Conservation (phyloP, 2,888 invertebrate genomes). For the Euplexia lucipara region DNA sequence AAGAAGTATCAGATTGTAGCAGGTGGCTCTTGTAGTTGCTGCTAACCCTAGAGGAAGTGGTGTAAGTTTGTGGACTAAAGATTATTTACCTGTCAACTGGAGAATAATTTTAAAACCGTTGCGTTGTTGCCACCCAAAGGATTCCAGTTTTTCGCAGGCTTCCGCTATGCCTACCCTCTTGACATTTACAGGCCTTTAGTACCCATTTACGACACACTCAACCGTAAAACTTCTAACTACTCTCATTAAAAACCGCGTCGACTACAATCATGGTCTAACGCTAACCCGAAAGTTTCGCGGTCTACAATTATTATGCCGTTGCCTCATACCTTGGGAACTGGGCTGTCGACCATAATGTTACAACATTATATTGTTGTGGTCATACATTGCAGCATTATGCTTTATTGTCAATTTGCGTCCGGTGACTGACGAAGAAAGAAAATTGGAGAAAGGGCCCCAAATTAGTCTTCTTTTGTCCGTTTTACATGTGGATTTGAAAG, state of each 20-base stretch:
- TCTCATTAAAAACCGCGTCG: conserved; percentile 34
- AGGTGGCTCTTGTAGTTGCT: too few species aligned
- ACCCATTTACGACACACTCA: neutral
- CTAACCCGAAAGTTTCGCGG: conserved; percentile 44
- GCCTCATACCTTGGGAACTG: conserved; percentile 59
- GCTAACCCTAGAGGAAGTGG: too few species aligned
- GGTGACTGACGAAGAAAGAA: conserved; percentile 6
- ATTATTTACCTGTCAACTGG: too few species aligned
- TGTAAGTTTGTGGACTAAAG: too few species aligned
- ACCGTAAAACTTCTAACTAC: conserved; percentile 17
- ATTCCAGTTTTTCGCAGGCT: conserved; percentile 1
- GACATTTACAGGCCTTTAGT: neutral
- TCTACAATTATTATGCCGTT: conserved; percentile 53
- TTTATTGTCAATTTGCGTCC: conserved; percentile 19
- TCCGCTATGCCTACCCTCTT: neutral
- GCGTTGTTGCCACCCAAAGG: neutral
- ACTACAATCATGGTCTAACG: conserved; percentile 3
- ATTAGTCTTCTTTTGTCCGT: conserved; percentile 29
- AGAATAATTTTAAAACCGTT: too few species aligned
- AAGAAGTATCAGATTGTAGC: too few species aligned
- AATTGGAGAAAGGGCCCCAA: conserved; percentile 33
- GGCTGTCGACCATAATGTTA: conserved; percentile 43
- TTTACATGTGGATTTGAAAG: conserved; percentile 19
- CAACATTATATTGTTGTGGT: conserved; percentile 39
- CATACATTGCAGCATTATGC: conserved; percentile 35